Conservation (phyloP, 2,113 vertebrate genomes). For the Charadrius vociferus region DNA sequence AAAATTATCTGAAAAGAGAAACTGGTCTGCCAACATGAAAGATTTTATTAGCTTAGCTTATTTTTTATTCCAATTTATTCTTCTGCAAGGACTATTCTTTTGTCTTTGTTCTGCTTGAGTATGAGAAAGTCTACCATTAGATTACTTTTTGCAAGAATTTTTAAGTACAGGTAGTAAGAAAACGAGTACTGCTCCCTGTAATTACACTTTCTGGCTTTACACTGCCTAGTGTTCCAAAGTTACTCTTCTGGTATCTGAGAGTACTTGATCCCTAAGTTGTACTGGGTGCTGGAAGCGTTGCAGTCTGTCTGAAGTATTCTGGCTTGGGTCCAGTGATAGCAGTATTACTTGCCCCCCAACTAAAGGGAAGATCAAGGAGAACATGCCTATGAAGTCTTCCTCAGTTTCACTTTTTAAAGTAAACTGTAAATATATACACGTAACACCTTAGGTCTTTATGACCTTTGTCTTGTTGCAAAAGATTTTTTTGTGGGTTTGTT, state of each 20-base stretch:
- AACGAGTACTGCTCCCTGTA: not conserved
- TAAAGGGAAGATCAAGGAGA: not conserved
- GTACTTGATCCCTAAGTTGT: not conserved
- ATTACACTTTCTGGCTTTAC: not conserved
- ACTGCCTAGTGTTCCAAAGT: not conserved
- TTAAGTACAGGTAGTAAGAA: not conserved
- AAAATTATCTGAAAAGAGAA: not conserved
- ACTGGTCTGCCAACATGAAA: not conserved
- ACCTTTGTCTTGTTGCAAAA: not conserved
- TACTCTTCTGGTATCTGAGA: not conserved
- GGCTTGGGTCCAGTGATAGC: not conserved
- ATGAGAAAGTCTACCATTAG: not conserved
- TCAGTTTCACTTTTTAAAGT: not conserved
- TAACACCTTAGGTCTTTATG: not conserved
- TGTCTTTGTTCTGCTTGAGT: not conserved
- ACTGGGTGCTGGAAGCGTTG: not conserved
- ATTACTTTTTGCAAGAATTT: not conserved
- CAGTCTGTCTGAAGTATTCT: not conserved
- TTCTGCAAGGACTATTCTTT: not conserved
- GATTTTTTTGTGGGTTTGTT: not conserved
- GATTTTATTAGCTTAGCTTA: not conserved
- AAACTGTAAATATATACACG: not conserved
- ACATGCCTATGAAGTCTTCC: not conserved
- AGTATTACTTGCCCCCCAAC: not conserved
- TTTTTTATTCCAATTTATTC: constrained; percentile 5